These are phyloP conservation scores for Petroica traversi DNA, from an alignment of 2,113 vertebrate species.

Conservation along the genomic window DNA sequence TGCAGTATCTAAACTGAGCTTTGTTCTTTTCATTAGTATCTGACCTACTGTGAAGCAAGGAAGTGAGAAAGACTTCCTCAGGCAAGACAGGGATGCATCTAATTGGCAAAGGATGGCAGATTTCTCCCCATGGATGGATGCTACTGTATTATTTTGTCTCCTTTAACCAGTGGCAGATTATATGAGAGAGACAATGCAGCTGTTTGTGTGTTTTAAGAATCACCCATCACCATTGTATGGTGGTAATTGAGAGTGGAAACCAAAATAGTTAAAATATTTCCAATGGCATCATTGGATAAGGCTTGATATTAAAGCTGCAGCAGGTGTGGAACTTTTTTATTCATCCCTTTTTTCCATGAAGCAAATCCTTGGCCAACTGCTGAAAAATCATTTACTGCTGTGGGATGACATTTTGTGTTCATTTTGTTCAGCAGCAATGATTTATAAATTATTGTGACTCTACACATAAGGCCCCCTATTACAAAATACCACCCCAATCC, in stretches of 20 bases:
- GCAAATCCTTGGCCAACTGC: neutral
- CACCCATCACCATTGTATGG: neutral
- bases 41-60: neutral
- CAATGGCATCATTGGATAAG: neutral
- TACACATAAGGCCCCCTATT: neutral
- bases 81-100: neutral
- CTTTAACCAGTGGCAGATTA: neutral
- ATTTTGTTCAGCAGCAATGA: neutral
- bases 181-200: neutral
- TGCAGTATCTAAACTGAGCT: neutral
- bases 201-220: neutral
- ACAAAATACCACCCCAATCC: neutral
- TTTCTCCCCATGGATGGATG: neutral
- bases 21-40: neutral
- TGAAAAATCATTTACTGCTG: neutral
- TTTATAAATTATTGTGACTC: conserved; percentile 4
- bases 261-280: neutral
- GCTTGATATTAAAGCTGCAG: neutral
- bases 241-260: neutral
- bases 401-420: neutral
- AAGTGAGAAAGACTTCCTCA: neutral
- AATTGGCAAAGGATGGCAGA: neutral
- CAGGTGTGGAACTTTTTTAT: neutral
- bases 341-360: neutral
- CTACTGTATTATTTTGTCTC: neutral